Conservation (phyloP, 2,113 vertebrate species). For the Machaerirhynchus nigripectus region DNA sequence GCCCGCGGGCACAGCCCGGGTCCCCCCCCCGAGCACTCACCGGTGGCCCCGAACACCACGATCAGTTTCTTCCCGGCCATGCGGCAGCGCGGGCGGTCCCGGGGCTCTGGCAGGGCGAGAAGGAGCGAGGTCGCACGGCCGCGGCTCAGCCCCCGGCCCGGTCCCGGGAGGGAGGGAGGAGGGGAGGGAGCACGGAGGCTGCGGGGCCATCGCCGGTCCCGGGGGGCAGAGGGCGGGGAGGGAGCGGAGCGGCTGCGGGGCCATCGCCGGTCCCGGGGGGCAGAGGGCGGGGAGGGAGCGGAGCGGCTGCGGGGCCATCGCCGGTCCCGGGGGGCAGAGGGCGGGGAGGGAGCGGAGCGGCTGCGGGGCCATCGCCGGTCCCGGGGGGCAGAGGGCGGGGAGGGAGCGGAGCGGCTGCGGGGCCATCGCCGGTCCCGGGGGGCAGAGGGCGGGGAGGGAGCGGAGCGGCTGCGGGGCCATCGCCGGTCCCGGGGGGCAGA, state of each 20-base stretch:
- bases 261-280: background rate
- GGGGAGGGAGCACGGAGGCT: background rate
- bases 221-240: background rate
- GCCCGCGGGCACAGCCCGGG: background rate
- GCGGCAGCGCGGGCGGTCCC: background rate
- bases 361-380: background rate
- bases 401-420: background rate
- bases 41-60: background rate
- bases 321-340: background rate
- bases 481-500: background rate
- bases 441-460: background rate
- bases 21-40: background rate
- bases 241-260: background rate
- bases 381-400: background rate
- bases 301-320: background rate
- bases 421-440: background rate
- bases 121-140: background rate
- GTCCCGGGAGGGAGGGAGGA: background rate
- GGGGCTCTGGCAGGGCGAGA: background rate
- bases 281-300: background rate
- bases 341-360: background rate
- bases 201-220: background rate
- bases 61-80: background rate
- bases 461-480: background rate
- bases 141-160: background rate